Base-by-base conservation (phyloP, 2,113 vertebrate genomes). In the Microtus richardsoni region DNA sequence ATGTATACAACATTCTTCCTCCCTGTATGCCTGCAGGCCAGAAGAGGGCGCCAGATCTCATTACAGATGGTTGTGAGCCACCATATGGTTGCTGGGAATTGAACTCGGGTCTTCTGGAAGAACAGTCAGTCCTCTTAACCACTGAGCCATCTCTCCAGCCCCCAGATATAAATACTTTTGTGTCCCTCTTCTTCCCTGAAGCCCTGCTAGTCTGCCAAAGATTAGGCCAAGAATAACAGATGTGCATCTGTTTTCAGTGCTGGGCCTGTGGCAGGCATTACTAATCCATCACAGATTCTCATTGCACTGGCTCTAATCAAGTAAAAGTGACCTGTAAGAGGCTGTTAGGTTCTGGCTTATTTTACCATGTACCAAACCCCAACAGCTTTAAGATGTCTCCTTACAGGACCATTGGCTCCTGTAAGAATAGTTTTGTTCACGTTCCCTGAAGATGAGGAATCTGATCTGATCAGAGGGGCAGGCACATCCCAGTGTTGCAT, bases 281-380 rank as follows among this genome's bases (percentile, higher is more conserved):
- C 88, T 96, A 36, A 80, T 90, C 88, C 3, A 88, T 66, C 88
- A 36, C 80, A 84, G 90, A 95, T 8, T 24, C 88, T 79, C 39
- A 26, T 19, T 10, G 24, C 5, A 30, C 24, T 41, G 28, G 36
- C 4, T 60, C 74, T 39, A 33, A 24, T 78, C 52, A 44, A 77
- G 68, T 30, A 21, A 62, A 89, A 64, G 1, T 93, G 39, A 24
- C 30, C 28, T 73, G 12, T 17, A 49, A 78, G 17, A 36, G 62
- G 58, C 30, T 44, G 64, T 33, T 13, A 73, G 47, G 1, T 36
- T 10, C 71, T 75, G 66, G 49, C 22, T 78, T 90, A n/a, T 58
- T 91, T 85, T 7, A 79, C 33, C 39, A 26, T 47, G 28, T 64
- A 62, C 13, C 11, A 4, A 75, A 41, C 16, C 28, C 11, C 22